Evolutionary conservation across 2,797 vertebrate species (phyloP), one percentile per base, ranked within the genome.

Genomic region (Melanotaenia trifasciata): DNA sequence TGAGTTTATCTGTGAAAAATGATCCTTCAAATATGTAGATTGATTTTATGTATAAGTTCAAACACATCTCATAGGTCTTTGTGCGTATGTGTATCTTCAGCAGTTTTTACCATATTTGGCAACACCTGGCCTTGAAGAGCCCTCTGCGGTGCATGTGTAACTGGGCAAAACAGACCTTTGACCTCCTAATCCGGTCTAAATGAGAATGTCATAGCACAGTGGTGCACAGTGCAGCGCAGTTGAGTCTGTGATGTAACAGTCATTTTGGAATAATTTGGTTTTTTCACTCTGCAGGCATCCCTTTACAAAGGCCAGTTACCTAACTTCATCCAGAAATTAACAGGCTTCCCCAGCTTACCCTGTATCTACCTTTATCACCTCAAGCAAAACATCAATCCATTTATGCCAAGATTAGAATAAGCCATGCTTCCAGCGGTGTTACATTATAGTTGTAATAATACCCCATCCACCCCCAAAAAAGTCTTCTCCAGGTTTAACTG

Each of bases 51-150:
- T 28, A 0, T 18, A n/a, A 16, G 57, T 38, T 67, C n/a, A 47
- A 28, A 35, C 26, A 62, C 72, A 74, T 69, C 57, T 47, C 60
- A 59, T 53, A 65, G 68, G n/a, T 83, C 63, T 58, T 73, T 74
- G 47, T 58, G 64, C 43, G 9, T 65, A 20, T 74, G 28, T 78
- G 28, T 70, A 35, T 63, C 36, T 36, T 72, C 50, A 26, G 45
- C 71, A 47, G 79, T 77, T 87, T 4, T 91, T 75, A 86, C 93
- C 93, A 92, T 94, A 74, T 94, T 93, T 92, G 92, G 93, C 75
- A 84, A 92, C 84, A 83, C 83, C 84, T 84, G 62, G 53, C 53
- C 61, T 58, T 26, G 7, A 64, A 53, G 54, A 77, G 65, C 67
- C 51, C 59, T 70, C 28, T 7, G 9, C 26, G 28, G 74, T 59